These are phyloP conservation scores for Dicerorhinus sumatrensis DNA, from an alignment of 2,113 vertebrate species.

Conservation along the genomic window DNA sequence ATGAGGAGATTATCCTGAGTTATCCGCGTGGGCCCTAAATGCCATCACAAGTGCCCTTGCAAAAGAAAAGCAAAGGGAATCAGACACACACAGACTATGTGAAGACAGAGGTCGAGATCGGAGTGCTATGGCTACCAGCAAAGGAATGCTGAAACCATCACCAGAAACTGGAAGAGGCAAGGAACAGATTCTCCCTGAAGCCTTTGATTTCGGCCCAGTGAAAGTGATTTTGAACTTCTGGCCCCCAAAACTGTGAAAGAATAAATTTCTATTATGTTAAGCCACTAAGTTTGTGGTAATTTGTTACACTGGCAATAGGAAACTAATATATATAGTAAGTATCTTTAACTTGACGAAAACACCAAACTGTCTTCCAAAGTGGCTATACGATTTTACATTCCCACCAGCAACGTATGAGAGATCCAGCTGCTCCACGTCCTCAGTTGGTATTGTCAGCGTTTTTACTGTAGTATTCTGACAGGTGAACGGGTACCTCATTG, in stretches of 20 bases:
- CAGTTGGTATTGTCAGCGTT: background rate
- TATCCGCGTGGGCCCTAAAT: background rate
- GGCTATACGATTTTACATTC: background rate
- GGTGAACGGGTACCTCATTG: background rate
- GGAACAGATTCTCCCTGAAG: background rate
- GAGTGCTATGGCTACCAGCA: background rate
- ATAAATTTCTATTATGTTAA: background rate
- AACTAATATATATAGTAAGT: background rate
- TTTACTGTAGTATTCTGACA: background rate
- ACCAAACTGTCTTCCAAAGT: background rate
- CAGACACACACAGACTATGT: background rate
- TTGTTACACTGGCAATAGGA: background rate
- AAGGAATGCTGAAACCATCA: background rate
- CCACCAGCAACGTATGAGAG: background rate
- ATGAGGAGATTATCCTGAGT: background rate
- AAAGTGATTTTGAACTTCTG: background rate
- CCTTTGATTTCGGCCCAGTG: background rate
- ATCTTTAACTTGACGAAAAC: constrained; percentile 8
- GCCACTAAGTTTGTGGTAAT: background rate
- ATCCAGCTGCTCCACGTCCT: background rate
- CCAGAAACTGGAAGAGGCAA: background rate
- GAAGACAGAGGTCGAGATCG: background rate
- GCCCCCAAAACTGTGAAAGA: background rate
- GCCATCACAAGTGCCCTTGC: background rate
- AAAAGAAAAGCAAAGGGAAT: background rate